Percentiles rank a stretch among this genome's conserved stretches.
Conservation (phyloP, 2,888 invertebrate species). For the Hyppa rectilinea region DNA sequence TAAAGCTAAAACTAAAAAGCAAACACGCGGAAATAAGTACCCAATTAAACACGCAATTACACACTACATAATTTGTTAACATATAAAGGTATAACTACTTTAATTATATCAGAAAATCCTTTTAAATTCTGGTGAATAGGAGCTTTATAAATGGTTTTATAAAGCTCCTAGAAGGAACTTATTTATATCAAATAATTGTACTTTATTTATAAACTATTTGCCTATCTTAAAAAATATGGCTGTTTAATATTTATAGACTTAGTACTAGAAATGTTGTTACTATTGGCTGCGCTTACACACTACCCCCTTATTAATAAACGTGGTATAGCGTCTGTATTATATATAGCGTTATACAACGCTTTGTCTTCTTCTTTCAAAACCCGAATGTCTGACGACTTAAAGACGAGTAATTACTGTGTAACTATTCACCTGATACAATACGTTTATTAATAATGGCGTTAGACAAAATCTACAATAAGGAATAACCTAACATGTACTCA, state of each 20-base stretch:
- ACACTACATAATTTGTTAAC: background rate
- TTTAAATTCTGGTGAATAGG: too few relatives aligned
- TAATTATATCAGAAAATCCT: background rate
- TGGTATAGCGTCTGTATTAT: too few relatives aligned
- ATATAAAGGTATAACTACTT: background rate
- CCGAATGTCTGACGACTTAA: too few relatives aligned
- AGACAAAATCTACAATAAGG: background rate
- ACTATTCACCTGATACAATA: too few relatives aligned
- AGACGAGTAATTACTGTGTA: too few relatives aligned
- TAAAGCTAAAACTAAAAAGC: background rate
- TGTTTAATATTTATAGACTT: background rate
- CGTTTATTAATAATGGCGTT: too few relatives aligned
- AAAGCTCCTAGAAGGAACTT: background rate
- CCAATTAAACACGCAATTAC: background rate
- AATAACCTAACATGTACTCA: background rate
- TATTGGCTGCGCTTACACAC: background rate
- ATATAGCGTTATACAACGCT: too few relatives aligned
- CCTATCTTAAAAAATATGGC: constrained; percentile 20
- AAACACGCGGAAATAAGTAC: background rate
- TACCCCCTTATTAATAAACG: too few relatives aligned
- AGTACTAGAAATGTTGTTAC: background rate
- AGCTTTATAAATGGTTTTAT: too few relatives aligned
- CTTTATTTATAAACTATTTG: background rate
- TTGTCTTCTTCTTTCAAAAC: too few relatives aligned
- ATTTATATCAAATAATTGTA: background rate